Conservation (phyloP, 2,888 invertebrate species). For the Eulithis testata region DNA sequence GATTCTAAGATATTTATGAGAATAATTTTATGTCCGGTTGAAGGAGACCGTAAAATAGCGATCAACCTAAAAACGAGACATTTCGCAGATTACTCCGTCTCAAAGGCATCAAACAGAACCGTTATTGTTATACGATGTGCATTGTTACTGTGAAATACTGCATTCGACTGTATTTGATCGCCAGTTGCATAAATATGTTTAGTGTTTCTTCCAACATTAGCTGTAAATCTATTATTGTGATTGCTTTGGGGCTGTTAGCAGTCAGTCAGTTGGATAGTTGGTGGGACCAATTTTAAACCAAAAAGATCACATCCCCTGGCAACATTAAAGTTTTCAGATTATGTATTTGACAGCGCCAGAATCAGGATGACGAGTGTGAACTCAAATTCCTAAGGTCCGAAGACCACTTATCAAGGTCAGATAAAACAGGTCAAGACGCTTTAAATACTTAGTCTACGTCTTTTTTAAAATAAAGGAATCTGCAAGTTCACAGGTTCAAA, state of each 20-base stretch:
- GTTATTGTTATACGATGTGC: constrained; percentile 41
- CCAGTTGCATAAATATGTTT: constrained; percentile 20
- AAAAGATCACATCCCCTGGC: no score
- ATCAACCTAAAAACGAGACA: constrained; percentile 51
- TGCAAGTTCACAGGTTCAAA: no score
- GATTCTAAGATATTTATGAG: constrained; percentile 13
- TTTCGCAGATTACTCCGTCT: constrained; percentile 44
- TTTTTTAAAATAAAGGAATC: no score
- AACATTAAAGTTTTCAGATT: no score
- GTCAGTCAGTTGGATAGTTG: background rate
- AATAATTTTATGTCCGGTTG: constrained; percentile 18
- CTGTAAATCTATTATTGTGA: background rate
- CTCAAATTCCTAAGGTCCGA: no score
- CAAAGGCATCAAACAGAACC: constrained; percentile 51
- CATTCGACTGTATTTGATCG: constrained; percentile 23
- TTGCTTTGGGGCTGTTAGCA: background rate
- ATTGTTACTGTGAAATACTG: constrained; percentile 30
- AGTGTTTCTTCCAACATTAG: constrained; percentile 5
- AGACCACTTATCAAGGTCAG: no score
- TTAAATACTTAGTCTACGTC: no score
- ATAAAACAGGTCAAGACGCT: no score
- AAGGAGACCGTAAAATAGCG: constrained; percentile 45
- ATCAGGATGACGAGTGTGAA: no score
- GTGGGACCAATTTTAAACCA: no score
- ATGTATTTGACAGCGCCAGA: no score